Conservation (phyloP, 1,140 invertebrate genomes). For the Planococcus citri region DNA sequence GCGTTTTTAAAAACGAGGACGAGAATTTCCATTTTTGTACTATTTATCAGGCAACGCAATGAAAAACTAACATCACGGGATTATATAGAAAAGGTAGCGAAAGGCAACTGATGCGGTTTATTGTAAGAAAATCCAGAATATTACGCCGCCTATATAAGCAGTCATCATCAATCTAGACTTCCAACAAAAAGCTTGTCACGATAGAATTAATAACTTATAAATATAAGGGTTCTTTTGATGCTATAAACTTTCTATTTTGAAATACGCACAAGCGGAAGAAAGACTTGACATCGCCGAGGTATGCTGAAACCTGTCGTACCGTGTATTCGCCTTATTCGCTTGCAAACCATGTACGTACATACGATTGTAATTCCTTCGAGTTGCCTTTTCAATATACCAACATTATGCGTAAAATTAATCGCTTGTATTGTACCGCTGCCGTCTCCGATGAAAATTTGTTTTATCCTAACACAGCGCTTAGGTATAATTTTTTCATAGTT, state of each 20-base stretch:
- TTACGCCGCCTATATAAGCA: constrained; percentile 12
- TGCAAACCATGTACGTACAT: background rate
- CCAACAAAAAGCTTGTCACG: constrained; percentile 16
- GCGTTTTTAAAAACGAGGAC: background rate
- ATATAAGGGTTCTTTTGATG: constrained; percentile 14
- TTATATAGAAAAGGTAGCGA: background rate
- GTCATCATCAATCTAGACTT: constrained; percentile 17
- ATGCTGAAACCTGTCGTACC: background rate
- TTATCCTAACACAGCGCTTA: background rate
- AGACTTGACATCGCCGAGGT: background rate
- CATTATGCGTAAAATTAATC: background rate
- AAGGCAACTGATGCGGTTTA: background rate
- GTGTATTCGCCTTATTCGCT: background rate
- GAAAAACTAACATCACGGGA: background rate
- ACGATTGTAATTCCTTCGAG: background rate
- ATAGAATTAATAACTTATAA: constrained; percentile 20
- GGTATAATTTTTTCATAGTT: no score
- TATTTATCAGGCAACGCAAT: background rate
- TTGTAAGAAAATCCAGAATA: constrained; percentile 5
- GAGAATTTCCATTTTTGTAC: background rate
- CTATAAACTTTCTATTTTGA: constrained; percentile 7
- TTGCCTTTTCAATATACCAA: background rate
- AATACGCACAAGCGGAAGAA: background rate
- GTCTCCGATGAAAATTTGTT: background rate
- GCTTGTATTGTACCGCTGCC: background rate